Base-by-base conservation (phyloP, 2,797 vertebrate species). In the Nyctibius grandis region DNA sequence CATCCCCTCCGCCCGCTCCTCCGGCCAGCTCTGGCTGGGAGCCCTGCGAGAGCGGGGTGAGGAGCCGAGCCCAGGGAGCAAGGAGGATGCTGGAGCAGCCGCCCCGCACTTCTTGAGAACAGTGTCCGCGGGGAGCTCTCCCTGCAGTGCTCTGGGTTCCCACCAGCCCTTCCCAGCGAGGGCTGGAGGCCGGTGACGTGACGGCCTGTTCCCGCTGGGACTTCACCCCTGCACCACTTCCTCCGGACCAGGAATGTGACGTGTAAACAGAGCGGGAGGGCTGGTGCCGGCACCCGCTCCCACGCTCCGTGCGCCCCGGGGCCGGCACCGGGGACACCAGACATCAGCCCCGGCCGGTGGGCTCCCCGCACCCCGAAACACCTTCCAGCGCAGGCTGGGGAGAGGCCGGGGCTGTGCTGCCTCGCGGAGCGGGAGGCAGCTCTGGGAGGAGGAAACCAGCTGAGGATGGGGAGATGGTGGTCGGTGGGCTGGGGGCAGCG, bases 211-310 rank as follows among this genome's bases (percentile, higher is more conserved):
- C 94, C 97, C 77, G 1, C 53, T 44, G 96, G 91, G 97, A 95
- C 90, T 85, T 97, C 88, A 82, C 88, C 93, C 87, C 74, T 94
- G 91, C 68, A 87, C 86, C 96, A 93, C 97, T 97, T 98, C 97
- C 96, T 93, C 76, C 61, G 63, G 89, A n/a, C 75, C n/a, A 83
- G 94, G 96, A 98, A 97, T 95, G 97, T 91, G 91, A 85, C 64
- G 81, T 92, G 88, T 97, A 97, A 97, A 97, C 96, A 97, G 34
- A 92, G 70, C 10, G 1, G 82, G 89, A 93, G 91, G 80, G 65
- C 89, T 84, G 65, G 44, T 88, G 91, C 96, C 36, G 25, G 68
- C 60, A 40, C 93, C 70, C 40, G 93, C 93, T 98, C 98, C 97
- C 98, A 98, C 90, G 97, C 95, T 95, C 97, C 9, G 1, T 2